These are phyloP conservation scores for Mormyrops attenuatus DNA, from an alignment of 2,797 vertebrate species.

Conservation along the genomic window DNA sequence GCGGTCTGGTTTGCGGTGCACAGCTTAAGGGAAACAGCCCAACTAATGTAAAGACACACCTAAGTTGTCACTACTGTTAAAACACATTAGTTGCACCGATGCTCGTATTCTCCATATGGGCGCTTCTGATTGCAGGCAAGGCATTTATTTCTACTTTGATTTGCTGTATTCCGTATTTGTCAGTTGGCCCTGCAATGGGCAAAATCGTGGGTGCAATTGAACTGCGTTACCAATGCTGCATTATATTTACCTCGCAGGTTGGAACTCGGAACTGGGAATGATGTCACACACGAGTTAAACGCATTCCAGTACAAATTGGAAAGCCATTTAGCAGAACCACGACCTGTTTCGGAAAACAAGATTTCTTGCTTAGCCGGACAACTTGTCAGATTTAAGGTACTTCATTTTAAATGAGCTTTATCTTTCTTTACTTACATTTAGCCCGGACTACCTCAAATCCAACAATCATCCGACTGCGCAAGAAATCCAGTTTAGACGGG, in stretches of 20 bases:
- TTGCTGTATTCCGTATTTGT: neutral
- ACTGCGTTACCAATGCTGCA: neutral
- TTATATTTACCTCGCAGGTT: neutral
- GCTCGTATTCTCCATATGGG: neutral
- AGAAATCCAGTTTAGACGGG: neutral
- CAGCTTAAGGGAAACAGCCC: neutral
- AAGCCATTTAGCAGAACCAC: neutral
- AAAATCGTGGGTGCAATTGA: neutral
- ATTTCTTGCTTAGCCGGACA: neutral
- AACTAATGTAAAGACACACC: neutral
- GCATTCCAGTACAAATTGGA: neutral
- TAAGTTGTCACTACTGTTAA: neutral
- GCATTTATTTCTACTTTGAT: neutral
- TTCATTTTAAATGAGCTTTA: neutral
- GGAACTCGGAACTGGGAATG: neutral
- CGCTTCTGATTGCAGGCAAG: neutral
- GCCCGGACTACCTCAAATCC: neutral
- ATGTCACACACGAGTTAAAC: neutral
- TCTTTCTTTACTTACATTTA: neutral
- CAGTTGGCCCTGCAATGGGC: neutral
- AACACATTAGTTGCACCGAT: neutral
- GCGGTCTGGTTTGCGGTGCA: neutral
- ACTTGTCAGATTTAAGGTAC: neutral
- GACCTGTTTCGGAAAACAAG: neutral
- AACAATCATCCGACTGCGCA: neutral